These are phyloP conservation scores for Brachirus orientalis DNA, from an alignment of 2,113 vertebrate species.

Conservation along the genomic window DNA sequence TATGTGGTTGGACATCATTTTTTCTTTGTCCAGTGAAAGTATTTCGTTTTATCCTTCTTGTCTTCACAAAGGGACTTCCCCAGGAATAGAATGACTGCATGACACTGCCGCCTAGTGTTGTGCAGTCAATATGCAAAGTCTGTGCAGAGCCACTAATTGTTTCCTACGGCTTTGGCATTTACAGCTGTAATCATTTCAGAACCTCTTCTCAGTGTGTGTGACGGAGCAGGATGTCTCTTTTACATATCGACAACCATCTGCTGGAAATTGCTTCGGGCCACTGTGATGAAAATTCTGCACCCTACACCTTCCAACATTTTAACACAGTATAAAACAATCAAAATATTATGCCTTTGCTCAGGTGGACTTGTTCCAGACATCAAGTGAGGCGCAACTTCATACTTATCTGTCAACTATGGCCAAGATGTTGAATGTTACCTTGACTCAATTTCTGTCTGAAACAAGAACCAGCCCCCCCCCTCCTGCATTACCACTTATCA, in stretches of 20 bases:
- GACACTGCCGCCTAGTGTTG: slow-evolving; percentile 10
- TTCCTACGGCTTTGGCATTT: neutral
- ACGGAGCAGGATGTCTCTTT: neutral
- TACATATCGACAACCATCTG: neutral
- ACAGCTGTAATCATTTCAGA: slow-evolving; percentile 3
- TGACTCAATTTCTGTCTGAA: slow-evolving; percentile 20
- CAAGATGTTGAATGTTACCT: neutral
- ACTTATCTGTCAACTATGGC: no score
- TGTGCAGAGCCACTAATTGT: slow-evolving; percentile 7
- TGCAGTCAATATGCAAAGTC: neutral
- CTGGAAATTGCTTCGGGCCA: neutral
- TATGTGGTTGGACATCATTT: neutral
- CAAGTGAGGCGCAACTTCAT: no score
- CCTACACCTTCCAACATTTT: neutral
- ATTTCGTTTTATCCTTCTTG: no score
- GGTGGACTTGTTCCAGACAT: no score
- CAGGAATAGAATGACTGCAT: neutral
- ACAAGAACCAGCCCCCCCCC: slow-evolving; percentile 3
- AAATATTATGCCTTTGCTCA: no score
- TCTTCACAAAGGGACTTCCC: neutral
- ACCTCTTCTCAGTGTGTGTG: neutral
- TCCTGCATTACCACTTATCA: neutral
- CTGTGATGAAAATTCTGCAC: neutral
- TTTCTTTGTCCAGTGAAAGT: no score
- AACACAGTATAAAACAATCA: neutral